Evolutionary conservation across 2,113 vertebrate species (phyloP), one percentile per base, ranked within the genome.

Genomic region (Pterocles burchelli): DNA sequence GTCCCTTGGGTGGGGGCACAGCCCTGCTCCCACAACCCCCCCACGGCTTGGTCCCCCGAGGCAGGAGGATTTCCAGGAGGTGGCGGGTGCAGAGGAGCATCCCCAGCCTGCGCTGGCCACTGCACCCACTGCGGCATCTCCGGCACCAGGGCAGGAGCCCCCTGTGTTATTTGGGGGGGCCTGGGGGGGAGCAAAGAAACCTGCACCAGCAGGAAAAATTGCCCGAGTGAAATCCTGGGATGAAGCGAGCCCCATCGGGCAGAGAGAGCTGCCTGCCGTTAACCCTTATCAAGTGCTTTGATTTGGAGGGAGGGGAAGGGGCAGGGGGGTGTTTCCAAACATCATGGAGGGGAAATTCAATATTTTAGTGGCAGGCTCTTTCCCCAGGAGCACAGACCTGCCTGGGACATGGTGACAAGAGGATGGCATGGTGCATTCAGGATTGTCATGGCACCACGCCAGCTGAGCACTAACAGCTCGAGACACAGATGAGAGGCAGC

Each of bases 31-130:
- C 38, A 41, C 38, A 41, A 13, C 55, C 24, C 9, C 18, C 33
- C 51, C 6, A 2, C 1, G 5, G 9, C 7, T 28, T 1, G 3
- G 29, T 22, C 15, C 16, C 34, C 4, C 29, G 3, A 24, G 24
- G 57, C 68, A 31, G 51, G n/a, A 24, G 41, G 71, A 21, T 8
- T 55, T 41, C 25, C 49, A 41, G 75, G 58, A 57, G 75, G 5
- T 1, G 31, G 43, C 34, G 20, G 19, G 31, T 14, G 31, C 17
- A 41, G 25, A 80, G 17, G 43, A 49, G 11, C 59, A 21, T 20
- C 62, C 25, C 11, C 38, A 41, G 38, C 38, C 38, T 41, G 38
- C 38, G 26, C 38, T 8, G n/a, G 24, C 19, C 43, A 41, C 72
- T 3, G 0, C 61, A 24, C 11, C 59, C 51, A 28, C 52, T 13